Evolutionary conservation across 2,888 invertebrate genomes (phyloP).

Genomic region (Chalcis sispes): DNA sequence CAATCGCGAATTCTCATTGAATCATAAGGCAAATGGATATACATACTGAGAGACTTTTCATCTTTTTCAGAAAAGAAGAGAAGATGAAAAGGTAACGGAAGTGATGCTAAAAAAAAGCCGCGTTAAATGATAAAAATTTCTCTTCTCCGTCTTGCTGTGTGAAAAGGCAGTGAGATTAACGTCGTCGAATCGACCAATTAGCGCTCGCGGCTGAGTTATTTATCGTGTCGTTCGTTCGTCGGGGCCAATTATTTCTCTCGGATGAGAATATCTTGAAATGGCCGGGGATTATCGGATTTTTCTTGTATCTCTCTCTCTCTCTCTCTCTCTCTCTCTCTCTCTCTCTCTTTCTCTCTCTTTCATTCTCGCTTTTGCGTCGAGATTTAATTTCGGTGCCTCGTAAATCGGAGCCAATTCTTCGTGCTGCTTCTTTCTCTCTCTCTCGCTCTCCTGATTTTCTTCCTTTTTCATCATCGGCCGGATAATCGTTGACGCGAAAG

Average conservation of each 20-base stretch:
- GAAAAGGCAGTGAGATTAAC: too few species aligned
- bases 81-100: too few species aligned
- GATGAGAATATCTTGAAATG: conserved; percentile 49
- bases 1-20: too few species aligned
- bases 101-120: too few species aligned
- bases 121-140: neutral
- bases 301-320: neutral
- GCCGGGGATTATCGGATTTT: conserved; percentile 41
- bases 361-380: neutral
- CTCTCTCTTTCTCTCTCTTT: neutral
- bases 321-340: neutral
- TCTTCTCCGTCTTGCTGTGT: conserved; percentile 21
- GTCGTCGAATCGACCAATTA: conserved; percentile 46
- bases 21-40: too few species aligned
- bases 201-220: conserved; percentile 51
- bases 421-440: neutral
- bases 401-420: conserved; percentile 34
- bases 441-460: neutral
- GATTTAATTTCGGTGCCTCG: conserved; percentile 52
- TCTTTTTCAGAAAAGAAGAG: too few species aligned
- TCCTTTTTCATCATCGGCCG: neutral
- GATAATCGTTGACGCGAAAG: neutral
- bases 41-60: too few species aligned
- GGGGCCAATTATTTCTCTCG: conserved; percentile 50
- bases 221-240: conserved; percentile 37